These are phyloP conservation scores for Sitobion miscanthi DNA, from an alignment of 1,140 invertebrate genomes.

Conservation along the genomic window DNA sequence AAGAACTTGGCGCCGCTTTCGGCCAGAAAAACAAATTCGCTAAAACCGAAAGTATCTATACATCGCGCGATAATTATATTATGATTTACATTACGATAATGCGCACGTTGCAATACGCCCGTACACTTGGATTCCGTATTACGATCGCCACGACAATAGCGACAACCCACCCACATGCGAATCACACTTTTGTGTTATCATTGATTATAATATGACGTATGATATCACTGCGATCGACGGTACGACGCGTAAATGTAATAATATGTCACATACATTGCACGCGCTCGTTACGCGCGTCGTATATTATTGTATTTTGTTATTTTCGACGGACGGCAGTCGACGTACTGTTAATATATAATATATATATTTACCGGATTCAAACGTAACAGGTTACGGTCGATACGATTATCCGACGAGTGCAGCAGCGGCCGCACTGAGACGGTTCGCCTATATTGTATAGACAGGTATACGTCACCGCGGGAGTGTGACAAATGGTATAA, in stretches of 20 bases:
- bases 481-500: neutral
- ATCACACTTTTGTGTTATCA: too few relatives aligned
- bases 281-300: too few relatives aligned
- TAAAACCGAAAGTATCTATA: neutral
- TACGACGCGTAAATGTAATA: too few relatives aligned
- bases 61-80: too few relatives aligned
- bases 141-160: too few relatives aligned
- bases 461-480: neutral
- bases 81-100: too few relatives aligned
- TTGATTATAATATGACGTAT: too few relatives aligned
- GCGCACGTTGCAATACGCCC: too few relatives aligned
- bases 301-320: neutral
- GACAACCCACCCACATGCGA: too few relatives aligned
- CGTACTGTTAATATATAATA: too few relatives aligned
- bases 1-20: constrained; percentile 12
- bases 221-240: too few relatives aligned
- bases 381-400: neutral
- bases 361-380: neutral
- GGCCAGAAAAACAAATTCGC: neutral
- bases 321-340: neutral
- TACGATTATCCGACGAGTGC: neutral
- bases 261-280: too few relatives aligned
- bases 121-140: neutral
- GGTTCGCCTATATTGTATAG: neutral
- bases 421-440: neutral